A percentile compares a stretch with the other conserved stretches of the same genome.
phyloP scores from a whole-genome alignment of 2,113 vertebrate species.

The Myrmecophaga tridactyla region DNA sequence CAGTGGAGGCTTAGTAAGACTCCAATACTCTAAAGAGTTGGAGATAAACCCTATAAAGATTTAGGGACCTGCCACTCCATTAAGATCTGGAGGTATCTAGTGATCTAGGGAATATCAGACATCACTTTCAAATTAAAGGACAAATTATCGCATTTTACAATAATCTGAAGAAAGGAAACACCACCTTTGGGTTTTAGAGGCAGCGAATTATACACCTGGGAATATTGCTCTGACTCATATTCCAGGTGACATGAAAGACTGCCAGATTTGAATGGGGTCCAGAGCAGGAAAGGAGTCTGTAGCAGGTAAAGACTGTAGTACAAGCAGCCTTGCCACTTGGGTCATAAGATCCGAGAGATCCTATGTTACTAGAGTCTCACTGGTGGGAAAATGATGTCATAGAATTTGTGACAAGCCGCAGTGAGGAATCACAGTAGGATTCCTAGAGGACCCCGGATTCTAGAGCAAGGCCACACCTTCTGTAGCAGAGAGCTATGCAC shows the following conservation, averaged over 20 bases:
- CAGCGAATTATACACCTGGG: not conserved
- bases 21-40: not conserved
- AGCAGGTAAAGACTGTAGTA: not conserved
- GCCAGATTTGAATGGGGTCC: not conserved
- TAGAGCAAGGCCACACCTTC: not conserved
- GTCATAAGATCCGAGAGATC: not conserved
- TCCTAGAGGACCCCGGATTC: not conserved
- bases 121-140: conserved; percentile 14
- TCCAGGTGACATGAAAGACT: not conserved
- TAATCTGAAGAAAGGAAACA: not conserved
- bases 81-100: not conserved
- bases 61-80: not conserved
- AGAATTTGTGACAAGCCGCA: not conserved
- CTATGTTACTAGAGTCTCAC: not conserved
- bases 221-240: not conserved
- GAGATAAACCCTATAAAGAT: not conserved
- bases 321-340: not conserved
- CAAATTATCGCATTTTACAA: not conserved
- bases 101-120: not conserved
- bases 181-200: not conserved
- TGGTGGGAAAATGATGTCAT: not conserved
- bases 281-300: not conserved
- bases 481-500: not conserved
- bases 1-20: not conserved
- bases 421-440: not conserved